Percentiles rank a stretch among this genome's conserved stretches.
Conservation (phyloP, 2,888 invertebrate species). For the Troides aeacus region DNA sequence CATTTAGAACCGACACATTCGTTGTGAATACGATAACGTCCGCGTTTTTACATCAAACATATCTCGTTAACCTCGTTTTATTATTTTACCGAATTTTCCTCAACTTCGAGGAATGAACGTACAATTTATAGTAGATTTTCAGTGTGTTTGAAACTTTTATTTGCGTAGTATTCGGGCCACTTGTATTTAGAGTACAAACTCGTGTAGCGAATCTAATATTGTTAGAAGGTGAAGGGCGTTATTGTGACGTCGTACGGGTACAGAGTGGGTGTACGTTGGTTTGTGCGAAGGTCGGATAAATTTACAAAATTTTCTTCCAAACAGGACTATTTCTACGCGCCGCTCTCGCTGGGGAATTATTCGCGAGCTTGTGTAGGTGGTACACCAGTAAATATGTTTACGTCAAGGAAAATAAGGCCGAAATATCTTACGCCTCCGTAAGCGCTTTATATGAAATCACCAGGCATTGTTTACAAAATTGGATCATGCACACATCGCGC, state of each 20-base stretch:
- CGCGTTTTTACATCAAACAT: conserved; percentile 7
- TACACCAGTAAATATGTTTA: conserved; percentile 41
- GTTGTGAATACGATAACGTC: conserved; percentile 15
- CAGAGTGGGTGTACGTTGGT: conserved; percentile 30
- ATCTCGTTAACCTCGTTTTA: conserved; percentile 14
- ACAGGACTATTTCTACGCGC: conserved; percentile 39
- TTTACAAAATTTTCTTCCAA: conserved; percentile 44
- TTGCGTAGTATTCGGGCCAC: conserved; percentile 10
- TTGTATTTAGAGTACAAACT: conserved; percentile 5
- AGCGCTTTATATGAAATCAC: conserved; percentile 39
- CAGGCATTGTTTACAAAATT: conserved; percentile 7
- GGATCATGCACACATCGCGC: conserved; percentile 12
- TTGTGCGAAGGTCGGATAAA: conserved; percentile 44
- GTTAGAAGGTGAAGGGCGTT: conserved; percentile 22
- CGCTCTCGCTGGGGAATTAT: conserved; percentile 53
- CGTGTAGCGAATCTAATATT: conserved; percentile 9
- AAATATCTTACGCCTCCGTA: conserved; percentile 50
- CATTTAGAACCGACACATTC: conserved; percentile 42
- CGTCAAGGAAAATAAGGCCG: conserved; percentile 42
- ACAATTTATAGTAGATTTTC: conserved; percentile 3
- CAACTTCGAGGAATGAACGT: background rate
- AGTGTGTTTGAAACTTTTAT: background rate
- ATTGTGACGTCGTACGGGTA: conserved; percentile 11
- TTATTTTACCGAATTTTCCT: conserved; percentile 13
- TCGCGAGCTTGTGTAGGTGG: conserved; percentile 53